A percentile compares a stretch with the other conserved stretches of the same genome.
These are phyloP conservation scores for Tachuris rubrigastra DNA, from an alignment of 2,113 vertebrate species.

Conservation along the genomic window DNA sequence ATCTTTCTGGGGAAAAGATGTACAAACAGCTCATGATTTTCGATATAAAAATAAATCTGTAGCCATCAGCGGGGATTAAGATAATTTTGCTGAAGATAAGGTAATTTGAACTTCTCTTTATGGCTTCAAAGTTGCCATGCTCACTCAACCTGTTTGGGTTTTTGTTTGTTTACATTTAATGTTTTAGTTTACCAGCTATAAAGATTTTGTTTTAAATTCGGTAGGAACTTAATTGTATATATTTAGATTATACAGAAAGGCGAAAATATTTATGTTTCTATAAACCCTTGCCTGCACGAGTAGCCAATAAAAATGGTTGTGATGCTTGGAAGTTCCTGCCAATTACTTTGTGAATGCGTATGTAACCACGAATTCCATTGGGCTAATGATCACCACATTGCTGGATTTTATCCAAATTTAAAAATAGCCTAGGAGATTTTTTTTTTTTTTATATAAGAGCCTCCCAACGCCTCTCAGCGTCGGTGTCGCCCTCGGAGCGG, in stretches of 20 bases:
- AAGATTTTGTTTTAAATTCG: background rate
- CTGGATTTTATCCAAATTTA: background rate
- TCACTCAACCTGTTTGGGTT: background rate
- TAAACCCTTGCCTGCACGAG: background rate
- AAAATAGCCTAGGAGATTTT: background rate
- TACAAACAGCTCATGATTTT: conserved; percentile 12
- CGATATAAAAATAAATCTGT: background rate
- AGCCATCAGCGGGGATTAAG: background rate
- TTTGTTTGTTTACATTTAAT: background rate
- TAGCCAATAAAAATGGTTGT: background rate
- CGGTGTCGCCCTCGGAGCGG: background rate
- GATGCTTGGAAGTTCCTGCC: background rate
- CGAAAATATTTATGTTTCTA: background rate
- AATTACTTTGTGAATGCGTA: background rate
- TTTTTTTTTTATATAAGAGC: background rate
- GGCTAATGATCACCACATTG: background rate
- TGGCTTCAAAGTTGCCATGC: background rate
- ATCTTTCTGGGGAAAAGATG: conserved; percentile 3
- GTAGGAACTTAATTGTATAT: background rate
- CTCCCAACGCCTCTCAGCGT: background rate
- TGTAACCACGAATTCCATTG: background rate
- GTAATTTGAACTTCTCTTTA: background rate
- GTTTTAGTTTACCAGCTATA: background rate
- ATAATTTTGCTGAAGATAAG: background rate
- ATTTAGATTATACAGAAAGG: background rate